Evolutionary conservation across 37 sponge, comb jelly and placozoan species (phyloP).

Genomic region (Eunapius fragilis): DNA sequence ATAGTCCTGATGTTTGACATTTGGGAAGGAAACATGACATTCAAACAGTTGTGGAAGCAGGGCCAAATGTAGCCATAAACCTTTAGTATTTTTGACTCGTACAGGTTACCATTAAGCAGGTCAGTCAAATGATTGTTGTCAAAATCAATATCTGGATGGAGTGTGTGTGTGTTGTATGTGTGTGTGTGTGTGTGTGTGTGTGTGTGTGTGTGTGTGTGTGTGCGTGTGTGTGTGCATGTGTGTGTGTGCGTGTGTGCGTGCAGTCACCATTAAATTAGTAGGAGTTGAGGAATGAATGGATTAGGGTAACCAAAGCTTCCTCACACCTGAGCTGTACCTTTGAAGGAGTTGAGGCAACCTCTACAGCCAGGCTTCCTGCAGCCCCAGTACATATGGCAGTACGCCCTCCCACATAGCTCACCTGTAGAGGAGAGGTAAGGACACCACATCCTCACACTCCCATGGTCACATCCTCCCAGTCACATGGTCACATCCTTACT

Average conservation of each 20-base stretch:
- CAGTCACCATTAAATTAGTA: not conserved
- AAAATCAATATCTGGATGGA: slow-evolving; percentile 57
- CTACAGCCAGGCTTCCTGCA: slow-evolving; percentile 59
- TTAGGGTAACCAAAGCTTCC: not conserved
- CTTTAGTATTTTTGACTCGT: slow-evolving; percentile 79
- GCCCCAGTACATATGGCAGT: slow-evolving; percentile 93
- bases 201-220: not conserved
- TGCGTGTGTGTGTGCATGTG: not conserved
- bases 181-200: not conserved
- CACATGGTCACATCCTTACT: too few species aligned
- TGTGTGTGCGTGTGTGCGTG: not conserved
- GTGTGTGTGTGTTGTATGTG: not conserved
- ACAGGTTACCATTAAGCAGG: slow-evolving; percentile 55
- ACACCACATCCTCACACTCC: too few species aligned
- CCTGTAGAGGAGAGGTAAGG: slow-evolving; percentile 20
- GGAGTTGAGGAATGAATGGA: not conserved
- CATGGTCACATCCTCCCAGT: too few species aligned
- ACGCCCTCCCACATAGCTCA: slow-evolving; percentile 57
- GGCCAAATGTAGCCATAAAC: slow-evolving; percentile 4
- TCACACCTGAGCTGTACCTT: slow-evolving; percentile 28
- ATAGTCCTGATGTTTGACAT: slow-evolving; percentile 55
- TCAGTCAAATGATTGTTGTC: slow-evolving; percentile 8
- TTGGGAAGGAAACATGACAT: too few species aligned
- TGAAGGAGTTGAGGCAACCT: slow-evolving; percentile 82
- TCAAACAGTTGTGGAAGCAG: too few species aligned